phyloP scores from a whole-genome alignment of 2,113 vertebrate genomes.

The Azemiops feae region DNA sequence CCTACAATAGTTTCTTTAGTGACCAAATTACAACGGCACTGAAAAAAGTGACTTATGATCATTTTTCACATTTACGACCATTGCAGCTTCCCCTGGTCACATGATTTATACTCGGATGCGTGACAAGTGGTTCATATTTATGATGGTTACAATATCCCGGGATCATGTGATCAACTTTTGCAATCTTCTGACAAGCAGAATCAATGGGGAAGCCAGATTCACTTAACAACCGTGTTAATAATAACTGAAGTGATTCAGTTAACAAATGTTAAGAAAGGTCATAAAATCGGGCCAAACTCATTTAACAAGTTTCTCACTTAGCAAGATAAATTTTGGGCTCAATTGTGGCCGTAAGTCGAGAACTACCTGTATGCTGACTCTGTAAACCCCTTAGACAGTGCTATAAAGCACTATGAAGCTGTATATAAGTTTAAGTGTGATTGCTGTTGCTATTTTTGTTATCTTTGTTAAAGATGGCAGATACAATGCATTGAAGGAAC shows the following conservation, averaged over 20 bases:
- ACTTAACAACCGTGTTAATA: not conserved
- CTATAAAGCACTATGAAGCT: not conserved
- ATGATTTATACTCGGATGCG: not conserved
- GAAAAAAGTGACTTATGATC: not conserved
- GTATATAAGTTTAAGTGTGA: not conserved
- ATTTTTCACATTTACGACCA: not conserved
- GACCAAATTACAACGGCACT: not conserved
- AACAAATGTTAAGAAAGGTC: not conserved
- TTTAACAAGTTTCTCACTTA: not conserved
- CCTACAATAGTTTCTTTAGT: not conserved
- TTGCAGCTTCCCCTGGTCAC: not conserved
- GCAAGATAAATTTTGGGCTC: not conserved
- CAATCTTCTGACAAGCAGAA: not conserved
- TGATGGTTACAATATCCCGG: not conserved
- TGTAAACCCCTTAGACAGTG: too few species aligned
- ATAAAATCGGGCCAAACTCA: not conserved
- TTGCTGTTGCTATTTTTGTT: not conserved
- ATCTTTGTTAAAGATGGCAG: not conserved
- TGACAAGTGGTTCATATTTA: not conserved
- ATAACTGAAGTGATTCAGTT: not conserved
- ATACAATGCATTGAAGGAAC: not conserved
- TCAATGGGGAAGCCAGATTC: not conserved
- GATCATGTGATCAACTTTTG: not conserved
- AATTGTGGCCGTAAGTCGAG: not conserved
- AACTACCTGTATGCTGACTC: not conserved